Evolutionary conservation across 2,888 invertebrate species (phyloP), one percentile per base, ranked within the genome.

Genomic region (Tromatobia lineatoria): DNA sequence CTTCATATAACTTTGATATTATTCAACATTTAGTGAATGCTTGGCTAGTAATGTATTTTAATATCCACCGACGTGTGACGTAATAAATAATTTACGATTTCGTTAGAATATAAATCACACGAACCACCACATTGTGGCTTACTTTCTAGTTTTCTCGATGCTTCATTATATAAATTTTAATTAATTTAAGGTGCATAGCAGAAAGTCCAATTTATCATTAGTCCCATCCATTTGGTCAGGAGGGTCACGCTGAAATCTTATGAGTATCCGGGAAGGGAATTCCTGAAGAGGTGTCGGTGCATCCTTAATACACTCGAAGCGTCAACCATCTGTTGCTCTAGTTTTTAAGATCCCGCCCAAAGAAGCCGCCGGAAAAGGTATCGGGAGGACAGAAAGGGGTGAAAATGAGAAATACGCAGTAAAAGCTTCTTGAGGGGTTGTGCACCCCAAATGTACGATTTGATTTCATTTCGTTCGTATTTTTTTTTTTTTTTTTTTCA

Each of bases 321-420:
- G 83, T 71, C 66, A 50, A 66, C 80, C 83, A 83, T 80, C 83
- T 83, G 83, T 76, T 73, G 83, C 67, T 83, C 80, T 67, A 77
- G 61, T 80, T 83, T 77, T 76, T 57, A n/a, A 70, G 66, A 47
- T 47, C 42, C 13, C 23, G 20, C 15, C 29, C 57, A 79, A 83
- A 83, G 80, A 80, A 75, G 71, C 79, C 67, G 25, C 45, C 13
- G 23, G 25, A 64, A 57, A 64, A 70, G 61, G 64, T 78, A 57
- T 50, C 13, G 45, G 25, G 20, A 69, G 47, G 59, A 74, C 38
- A n/a, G n/a, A 67, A 83, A 78, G 64, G 82, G 69, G 80, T 83
- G 75, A 83, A 52, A 73, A 20, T 76, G 76, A 77, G 23, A 77
- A 77, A 83, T 83, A 76, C 52, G 25, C 15, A 23, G 76, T 18